A percentile compares a stretch with the other conserved stretches of the same genome.
Conservation (phyloP, 1,140 invertebrate genomes). For the Conopomorpha cramerella region DNA sequence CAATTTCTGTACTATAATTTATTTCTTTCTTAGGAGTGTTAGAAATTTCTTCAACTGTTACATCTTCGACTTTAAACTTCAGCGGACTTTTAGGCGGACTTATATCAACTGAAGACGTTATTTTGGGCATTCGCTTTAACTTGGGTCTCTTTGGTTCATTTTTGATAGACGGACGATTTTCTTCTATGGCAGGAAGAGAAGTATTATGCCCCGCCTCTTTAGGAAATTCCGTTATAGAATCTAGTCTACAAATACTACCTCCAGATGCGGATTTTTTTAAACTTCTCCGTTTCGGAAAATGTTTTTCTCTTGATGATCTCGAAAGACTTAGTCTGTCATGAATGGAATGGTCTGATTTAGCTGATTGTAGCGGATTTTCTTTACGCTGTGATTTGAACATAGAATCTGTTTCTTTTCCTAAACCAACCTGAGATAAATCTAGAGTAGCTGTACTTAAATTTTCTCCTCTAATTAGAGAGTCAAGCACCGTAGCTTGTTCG, state of each 20-base stretch:
- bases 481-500: constrained; percentile 56
- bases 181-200: constrained; percentile 20
- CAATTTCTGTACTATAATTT: constrained; percentile 24
- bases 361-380: constrained; percentile 38
- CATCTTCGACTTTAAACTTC: constrained; percentile 60
- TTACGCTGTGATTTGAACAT: constrained; percentile 8
- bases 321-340: constrained; percentile 27
- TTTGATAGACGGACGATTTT: constrained; percentile 17
- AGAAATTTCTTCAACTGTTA: constrained; percentile 55
- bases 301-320: constrained; percentile 20
- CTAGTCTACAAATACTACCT: constrained; percentile 37
- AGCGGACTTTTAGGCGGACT: constrained; percentile 40
- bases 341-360: constrained; percentile 53
- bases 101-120: constrained; percentile 55
- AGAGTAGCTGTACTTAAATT: constrained; percentile 51
- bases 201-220: constrained; percentile 13
- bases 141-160: constrained; percentile 25
- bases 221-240: constrained; percentile 50
- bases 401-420: constrained; percentile 9
- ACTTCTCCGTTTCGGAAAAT: constrained; percentile 30
- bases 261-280: constrained; percentile 50
- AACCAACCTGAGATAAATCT: constrained; percentile 53
- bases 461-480: constrained; percentile 55
- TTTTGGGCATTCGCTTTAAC: constrained; percentile 54
- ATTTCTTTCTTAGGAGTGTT: constrained; percentile 33